These are phyloP conservation scores for Apotomis capreana DNA, from an alignment of 2,888 invertebrate genomes.

Conservation along the genomic window DNA sequence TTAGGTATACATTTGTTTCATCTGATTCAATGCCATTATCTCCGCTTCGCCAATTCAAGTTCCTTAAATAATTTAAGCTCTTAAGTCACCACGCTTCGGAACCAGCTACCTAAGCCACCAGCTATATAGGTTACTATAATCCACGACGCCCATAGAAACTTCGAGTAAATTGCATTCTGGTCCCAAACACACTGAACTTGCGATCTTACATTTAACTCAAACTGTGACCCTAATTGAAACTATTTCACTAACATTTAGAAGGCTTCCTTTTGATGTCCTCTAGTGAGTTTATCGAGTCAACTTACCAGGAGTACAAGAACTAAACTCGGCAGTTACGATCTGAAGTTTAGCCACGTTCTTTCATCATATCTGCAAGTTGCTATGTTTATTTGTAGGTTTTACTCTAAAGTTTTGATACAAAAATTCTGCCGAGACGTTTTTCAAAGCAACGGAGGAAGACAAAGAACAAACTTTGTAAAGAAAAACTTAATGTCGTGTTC, in stretches of 20 bases:
- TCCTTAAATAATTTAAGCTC: too few species aligned
- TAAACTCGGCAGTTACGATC: constrained; percentile 27
- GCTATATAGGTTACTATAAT: constrained; percentile 22
- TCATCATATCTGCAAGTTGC: neutral
- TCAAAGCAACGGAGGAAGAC: neutral
- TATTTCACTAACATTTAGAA: constrained; percentile 55
- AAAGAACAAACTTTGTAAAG: neutral
- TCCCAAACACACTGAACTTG: constrained; percentile 43
- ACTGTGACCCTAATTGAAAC: constrained; percentile 62
- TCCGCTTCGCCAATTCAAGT: too few species aligned
- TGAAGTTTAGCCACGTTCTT: neutral
- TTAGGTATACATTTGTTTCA: too few species aligned
- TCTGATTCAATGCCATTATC: too few species aligned
- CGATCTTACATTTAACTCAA: constrained; percentile 48
- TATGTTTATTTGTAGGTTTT: too few species aligned
- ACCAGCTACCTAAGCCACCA: neutral
- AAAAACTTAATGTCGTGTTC: neutral
- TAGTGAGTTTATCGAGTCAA: constrained; percentile 33
- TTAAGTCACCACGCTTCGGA: too few species aligned
- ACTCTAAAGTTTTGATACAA: neutral
- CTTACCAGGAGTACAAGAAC: constrained; percentile 38
- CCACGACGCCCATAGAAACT: constrained; percentile 28
- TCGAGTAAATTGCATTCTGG: constrained; percentile 35
- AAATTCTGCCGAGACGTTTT: neutral
- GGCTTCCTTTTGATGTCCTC: constrained; percentile 55